Base-by-base conservation (phyloP, 2,888 invertebrate genomes). In the Odiellus spinosus region DNA sequence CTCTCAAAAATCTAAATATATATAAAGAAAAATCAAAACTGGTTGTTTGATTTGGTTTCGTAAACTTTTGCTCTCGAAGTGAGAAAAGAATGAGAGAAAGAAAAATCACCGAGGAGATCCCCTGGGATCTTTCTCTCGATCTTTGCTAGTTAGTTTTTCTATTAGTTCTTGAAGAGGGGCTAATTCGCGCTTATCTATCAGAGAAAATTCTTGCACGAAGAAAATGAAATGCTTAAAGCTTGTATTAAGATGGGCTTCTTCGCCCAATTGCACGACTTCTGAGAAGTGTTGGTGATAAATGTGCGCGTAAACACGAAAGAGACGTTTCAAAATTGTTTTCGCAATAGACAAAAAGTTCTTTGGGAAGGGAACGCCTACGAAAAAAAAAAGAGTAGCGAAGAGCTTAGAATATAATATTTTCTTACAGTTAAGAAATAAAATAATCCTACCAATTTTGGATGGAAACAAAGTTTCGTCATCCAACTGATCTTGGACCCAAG, bases 151-250 rank as follows among this genome's bases (percentile, higher is more conserved):
- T 61, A 90, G 73, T 71, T 87, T 88, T 66, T 96, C 93, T 69
- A 98, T 96, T 58, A 96, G 76, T 69, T 96, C 95, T 68, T 95
- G 91, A 56, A 96, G 74, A 45, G 96, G 96, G 55, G 91, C 93
- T 68, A 96, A 71, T 71, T 98, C 96, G 63, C 90, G 77, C 61
- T 88, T 77, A 67, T 96, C 95, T 65, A 98, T 95, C 63, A 98
- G 74, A 71, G 80, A 83, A 70, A 98, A 98, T 71, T 98, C 96
- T 80, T 95, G 76, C 53, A 90, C 88, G 65, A 91, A 91, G 72
- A 91, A 95, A 64, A 98, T 95, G 68, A 98, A 98, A 73, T 98
- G 98, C 67, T 98, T 98, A 73, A 98, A 98, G 59, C 93, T 93
- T 51, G 98, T 98, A 71, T 98, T 98, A 59, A 98, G 77, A 68